Percentiles rank a stretch among this genome's conserved stretches.
These are phyloP conservation scores for Syritta pipiens DNA, from an alignment of 2,888 invertebrate genomes.

Conservation along the genomic window DNA sequence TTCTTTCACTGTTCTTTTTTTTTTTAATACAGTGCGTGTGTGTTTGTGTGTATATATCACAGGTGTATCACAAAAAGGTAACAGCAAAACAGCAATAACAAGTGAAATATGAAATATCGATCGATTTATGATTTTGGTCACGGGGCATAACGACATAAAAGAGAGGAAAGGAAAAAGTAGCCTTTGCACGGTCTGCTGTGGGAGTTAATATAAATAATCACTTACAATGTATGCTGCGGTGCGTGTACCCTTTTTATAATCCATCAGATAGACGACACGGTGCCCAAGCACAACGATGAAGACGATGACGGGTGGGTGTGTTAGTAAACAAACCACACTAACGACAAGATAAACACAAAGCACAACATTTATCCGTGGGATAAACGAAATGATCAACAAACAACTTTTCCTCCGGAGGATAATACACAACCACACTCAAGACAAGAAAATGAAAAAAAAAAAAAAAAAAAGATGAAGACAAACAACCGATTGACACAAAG, in stretches of 20 bases:
- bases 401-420: constrained; percentile 19
- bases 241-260: constrained; percentile 47
- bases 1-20: too few species aligned
- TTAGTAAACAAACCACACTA: constrained; percentile 16
- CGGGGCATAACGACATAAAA: too few species aligned
- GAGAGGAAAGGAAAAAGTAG: constrained; percentile 7
- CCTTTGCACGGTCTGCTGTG: too few species aligned
- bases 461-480: background rate
- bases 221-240: constrained; percentile 35
- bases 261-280: constrained; percentile 10
- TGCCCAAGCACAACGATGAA: constrained; percentile 5
- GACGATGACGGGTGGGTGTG: background rate
- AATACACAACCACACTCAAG: background rate
- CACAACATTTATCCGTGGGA: constrained; percentile 42
- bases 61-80: constrained; percentile 36
- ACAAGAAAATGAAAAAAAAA: constrained; percentile 5
- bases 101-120: constrained; percentile 60
- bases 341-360: constrained; percentile 36
- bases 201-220: too few species aligned
- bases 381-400: constrained; percentile 47
- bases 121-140: constrained; percentile 62
- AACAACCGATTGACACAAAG: background rate
- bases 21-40: constrained; percentile 28
- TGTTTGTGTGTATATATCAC: constrained; percentile 24
- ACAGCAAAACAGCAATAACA: constrained; percentile 40